phyloP scores from a whole-genome alignment of 2,888 invertebrate genomes.

The Leptothorax acervorum region DNA sequence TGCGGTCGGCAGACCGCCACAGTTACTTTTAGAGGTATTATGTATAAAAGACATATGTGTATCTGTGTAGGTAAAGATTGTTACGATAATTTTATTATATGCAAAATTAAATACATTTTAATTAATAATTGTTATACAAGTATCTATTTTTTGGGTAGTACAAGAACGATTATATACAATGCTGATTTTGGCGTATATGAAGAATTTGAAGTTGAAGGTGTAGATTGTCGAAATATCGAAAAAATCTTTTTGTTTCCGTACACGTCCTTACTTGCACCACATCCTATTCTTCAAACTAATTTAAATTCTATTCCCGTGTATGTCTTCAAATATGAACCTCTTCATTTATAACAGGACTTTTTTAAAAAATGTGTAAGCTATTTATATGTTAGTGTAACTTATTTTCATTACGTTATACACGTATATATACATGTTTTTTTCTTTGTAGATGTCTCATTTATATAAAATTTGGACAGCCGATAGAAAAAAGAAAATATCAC shows the following conservation, averaged over 20 bases:
- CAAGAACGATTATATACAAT: conserved; percentile 10
- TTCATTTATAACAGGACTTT: too few species aligned
- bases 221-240: background rate
- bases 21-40: conserved; percentile 29
- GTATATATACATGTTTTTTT: background rate
- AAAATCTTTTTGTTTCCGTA: conserved; percentile 10
- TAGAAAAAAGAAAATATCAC: conserved; percentile 26
- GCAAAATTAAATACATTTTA: conserved; percentile 23
- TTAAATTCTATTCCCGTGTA: conserved; percentile 15
- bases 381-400: too few species aligned
- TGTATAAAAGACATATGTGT: conserved; percentile 24
- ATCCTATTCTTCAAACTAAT: conserved; percentile 16
- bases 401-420: too few species aligned
- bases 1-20: too few species aligned
- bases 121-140: conserved; percentile 1
- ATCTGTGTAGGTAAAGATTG: conserved; percentile 18
- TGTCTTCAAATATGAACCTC: conserved; percentile 13
- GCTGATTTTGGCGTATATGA: conserved; percentile 31
- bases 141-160: conserved; percentile 16
- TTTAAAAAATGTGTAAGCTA: too few species aligned
- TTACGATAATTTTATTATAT: conserved; percentile 11
- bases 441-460: conserved; percentile 19
- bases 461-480: conserved; percentile 29
- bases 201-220: conserved; percentile 1
- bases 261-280: background rate